A percentile compares a stretch with the other conserved stretches of the same genome.
Evolutionary conservation across 2,797 vertebrate species (phyloP).

Genomic region (Sebastes jordani): DNA sequence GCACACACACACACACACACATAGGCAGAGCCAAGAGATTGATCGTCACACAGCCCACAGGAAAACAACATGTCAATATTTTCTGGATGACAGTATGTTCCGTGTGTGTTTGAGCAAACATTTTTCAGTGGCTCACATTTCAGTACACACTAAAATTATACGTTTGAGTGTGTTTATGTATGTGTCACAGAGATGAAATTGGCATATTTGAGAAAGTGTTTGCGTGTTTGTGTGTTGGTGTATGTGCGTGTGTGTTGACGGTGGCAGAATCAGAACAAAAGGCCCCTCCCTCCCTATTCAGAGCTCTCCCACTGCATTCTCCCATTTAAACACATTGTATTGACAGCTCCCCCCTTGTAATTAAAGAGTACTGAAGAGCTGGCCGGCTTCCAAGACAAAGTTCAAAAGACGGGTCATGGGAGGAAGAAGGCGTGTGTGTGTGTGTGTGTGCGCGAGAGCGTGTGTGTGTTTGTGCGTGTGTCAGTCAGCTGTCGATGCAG

Average conservation of each 20-base stretch:
- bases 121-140: constrained; percentile 1
- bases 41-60: constrained; percentile 91
- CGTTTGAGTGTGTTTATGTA: not conserved
- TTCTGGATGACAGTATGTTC: constrained; percentile 77
- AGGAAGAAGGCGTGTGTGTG: constrained; percentile 80
- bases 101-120: not conserved
- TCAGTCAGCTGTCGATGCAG: constrained; percentile 87
- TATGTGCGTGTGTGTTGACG: constrained; percentile 24
- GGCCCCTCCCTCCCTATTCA: constrained; percentile 75
- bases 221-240: not conserved
- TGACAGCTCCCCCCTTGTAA: constrained; percentile 99
- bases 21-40: constrained; percentile 80
- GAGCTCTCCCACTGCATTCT: constrained; percentile 88
- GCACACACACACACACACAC: not conserved
- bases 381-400: constrained; percentile 99
- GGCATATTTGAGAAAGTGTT: not conserved
- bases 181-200: constrained; percentile 2
- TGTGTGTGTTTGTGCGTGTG: constrained; percentile 36
- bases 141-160: not conserved
- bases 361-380: constrained; percentile 99
- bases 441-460: not conserved
- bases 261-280: constrained; percentile 91
- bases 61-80: constrained; percentile 96
- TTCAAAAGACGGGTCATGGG: constrained; percentile 99
- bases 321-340: constrained; percentile 99